Conservation (phyloP, 2,888 invertebrate genomes). For the Scotopteryx bipunctaria region DNA sequence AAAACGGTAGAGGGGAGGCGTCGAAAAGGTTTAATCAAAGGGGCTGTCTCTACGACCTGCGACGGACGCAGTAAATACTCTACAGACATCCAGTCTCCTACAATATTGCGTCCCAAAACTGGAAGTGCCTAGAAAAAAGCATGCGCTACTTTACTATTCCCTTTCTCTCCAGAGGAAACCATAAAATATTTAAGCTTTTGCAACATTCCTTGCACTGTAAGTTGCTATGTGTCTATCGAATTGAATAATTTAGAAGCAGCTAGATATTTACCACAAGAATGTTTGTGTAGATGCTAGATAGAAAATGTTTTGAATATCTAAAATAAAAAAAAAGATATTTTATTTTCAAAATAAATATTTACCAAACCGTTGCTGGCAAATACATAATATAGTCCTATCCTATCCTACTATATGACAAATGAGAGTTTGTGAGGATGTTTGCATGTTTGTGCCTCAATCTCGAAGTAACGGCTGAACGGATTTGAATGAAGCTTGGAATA, state of each 20-base stretch:
- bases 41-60: slow-evolving; percentile 57
- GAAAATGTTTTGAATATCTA: slow-evolving; percentile 3
- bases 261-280: slow-evolving; percentile 17
- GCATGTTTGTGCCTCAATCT: too few relatives aligned
- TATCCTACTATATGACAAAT: too few relatives aligned
- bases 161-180: slow-evolving; percentile 27
- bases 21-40: slow-evolving; percentile 74
- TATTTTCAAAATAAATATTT: too few relatives aligned
- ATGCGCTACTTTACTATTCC: slow-evolving; percentile 31
- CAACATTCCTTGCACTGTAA: slow-evolving; percentile 27
- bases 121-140: slow-evolving; percentile 28
- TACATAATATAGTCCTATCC: too few relatives aligned
- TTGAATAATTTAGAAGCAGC: slow-evolving; percentile 23
- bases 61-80: slow-evolving; percentile 62
- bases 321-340: too few relatives aligned
- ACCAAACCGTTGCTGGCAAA: too few relatives aligned
- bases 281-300: slow-evolving; percentile 7
- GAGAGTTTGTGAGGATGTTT: too few relatives aligned
- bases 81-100: slow-evolving; percentile 36
- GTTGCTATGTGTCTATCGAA: slow-evolving; percentile 26
- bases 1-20: slow-evolving; percentile 56
- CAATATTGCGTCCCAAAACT: slow-evolving; percentile 34
- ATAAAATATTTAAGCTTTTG: slow-evolving; percentile 31
- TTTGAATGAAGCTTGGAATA: too few relatives aligned
- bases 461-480: too few relatives aligned